Evolutionary conservation across 2,888 invertebrate genomes (phyloP), one percentile per base, ranked within the genome.

Genomic region (Lithosia quadra): DNA sequence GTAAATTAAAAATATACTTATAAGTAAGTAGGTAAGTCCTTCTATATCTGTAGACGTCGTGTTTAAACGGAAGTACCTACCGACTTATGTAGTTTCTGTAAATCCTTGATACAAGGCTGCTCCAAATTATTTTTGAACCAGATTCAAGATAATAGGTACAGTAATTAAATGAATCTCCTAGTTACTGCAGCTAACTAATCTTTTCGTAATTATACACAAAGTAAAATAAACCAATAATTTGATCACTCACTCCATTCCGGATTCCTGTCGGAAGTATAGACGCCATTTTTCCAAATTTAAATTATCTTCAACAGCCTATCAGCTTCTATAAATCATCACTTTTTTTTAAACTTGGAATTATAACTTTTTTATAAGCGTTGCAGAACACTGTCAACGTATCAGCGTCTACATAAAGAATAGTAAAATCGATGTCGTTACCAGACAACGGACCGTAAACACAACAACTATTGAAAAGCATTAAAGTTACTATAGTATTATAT

Each of bases 401-500:
- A 71, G 69, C 71, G 71, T 71, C 65, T 67, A 66, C 55, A 63
- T 63, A 60, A 68, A 73, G 66, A 80, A 72, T 83, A 71, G 77
- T 82, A 80, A 89, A 92, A 93, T 93, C 94, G 86, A 93, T 93
- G 78, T 74, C 84, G 94, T 94, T 88, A 89, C 94, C 79, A 88
- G 92, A 94, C 95, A 91, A 94, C n/a, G n/a, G n/a, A n/a, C 93
- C 87, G 80, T 67, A 67, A 71, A 82, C 80, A 85, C 86, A 85
- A 88, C 86, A 86, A 77, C 71, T 65, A 34, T 49, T 49, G n/a
- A 49, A n/a, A 43, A n/a, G 49, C 49, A 49, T 49, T 49, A n/a
- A n/a, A 9, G 18, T 49, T n/a, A 49, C n/a, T 49, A 5, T 15
- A 39, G 15, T 28, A 5, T 10, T 3, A 21, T 21, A 15, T n/a